A percentile compares a stretch with the other conserved stretches of the same genome.
Evolutionary conservation across 2,888 invertebrate genomes (phyloP).

Genomic region (Copidosoma aretas): DNA sequence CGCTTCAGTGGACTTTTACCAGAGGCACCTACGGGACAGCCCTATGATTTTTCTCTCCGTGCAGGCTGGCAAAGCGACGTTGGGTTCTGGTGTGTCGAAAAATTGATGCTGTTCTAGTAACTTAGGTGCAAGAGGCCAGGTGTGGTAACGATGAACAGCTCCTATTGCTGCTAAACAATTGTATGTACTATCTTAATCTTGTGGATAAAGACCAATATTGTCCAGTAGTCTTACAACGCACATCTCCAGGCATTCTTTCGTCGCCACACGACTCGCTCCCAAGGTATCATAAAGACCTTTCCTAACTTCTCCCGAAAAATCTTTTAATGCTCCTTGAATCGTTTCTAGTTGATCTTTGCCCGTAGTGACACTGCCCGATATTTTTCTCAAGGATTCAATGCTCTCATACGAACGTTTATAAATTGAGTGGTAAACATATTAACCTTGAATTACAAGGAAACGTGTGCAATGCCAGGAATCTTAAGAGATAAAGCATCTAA

Average conservation of each 20-base stretch:
- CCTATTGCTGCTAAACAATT: slow-evolving; percentile 90
- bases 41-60: too few relatives aligned
- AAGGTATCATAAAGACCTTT: slow-evolving; percentile 92
- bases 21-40: too few relatives aligned
- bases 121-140: slow-evolving; percentile 86
- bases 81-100: slow-evolving; percentile 94
- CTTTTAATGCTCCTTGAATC: slow-evolving; percentile 94
- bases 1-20: slow-evolving; percentile 86
- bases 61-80: slow-evolving; percentile 95
- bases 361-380: slow-evolving; percentile 86
- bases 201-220: slow-evolving; percentile 92
- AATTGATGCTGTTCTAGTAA: slow-evolving; percentile 93
- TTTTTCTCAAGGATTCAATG: slow-evolving; percentile 92
- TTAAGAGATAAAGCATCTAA: slow-evolving; percentile 86
- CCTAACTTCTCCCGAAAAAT: slow-evolving; percentile 91
- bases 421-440: slow-evolving; percentile 99
- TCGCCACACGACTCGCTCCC: slow-evolving; percentile 85
- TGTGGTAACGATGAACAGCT: slow-evolving; percentile 86
- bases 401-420: slow-evolving; percentile 91
- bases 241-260: slow-evolving; percentile 88
- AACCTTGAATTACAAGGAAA: slow-evolving; percentile 93
- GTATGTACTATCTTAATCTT: slow-evolving; percentile 67
- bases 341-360: slow-evolving; percentile 96
- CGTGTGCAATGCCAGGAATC: slow-evolving; percentile 83
- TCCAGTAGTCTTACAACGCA: slow-evolving; percentile 90